Evolutionary conservation across 1,140 invertebrate species (phyloP).

Genomic region (Achroia grisella): DNA sequence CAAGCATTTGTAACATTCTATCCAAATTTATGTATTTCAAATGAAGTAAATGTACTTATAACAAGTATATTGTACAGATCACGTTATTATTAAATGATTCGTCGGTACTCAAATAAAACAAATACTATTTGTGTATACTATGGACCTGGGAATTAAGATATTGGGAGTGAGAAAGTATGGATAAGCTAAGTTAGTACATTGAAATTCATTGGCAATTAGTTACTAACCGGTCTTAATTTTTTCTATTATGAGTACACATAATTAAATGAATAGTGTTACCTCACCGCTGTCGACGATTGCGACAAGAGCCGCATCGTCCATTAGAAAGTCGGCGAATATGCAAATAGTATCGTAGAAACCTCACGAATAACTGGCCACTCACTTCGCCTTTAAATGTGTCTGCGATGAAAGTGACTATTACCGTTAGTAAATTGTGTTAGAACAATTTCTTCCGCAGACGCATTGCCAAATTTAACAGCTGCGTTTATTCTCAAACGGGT

Average conservation of each 20-base stretch:
- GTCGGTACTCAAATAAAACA: no score
- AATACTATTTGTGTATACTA: no score
- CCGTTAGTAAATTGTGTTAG: slow-evolving; percentile 63
- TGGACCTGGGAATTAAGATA: slow-evolving; percentile 24
- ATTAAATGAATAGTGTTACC: slow-evolving; percentile 67
- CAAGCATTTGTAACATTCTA: no score
- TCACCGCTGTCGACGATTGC: slow-evolving; percentile 60
- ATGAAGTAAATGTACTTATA: no score
- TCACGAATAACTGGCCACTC: slow-evolving; percentile 71
- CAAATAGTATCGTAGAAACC: slow-evolving; percentile 73
- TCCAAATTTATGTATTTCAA: no score
- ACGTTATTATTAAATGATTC: no score
- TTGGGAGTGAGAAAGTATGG: slow-evolving; percentile 23
- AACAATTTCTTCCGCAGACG: slow-evolving; percentile 34
- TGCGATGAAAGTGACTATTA: slow-evolving; percentile 69
- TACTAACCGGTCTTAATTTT: slow-evolving; percentile 43
- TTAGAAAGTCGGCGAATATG: slow-evolving; percentile 72
- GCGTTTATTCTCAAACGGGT: slow-evolving; percentile 8
- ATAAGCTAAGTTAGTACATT: slow-evolving; percentile 17
- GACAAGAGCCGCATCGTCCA: slow-evolving; percentile 68
- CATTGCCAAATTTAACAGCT: slow-evolving; percentile 35
- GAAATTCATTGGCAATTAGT: slow-evolving; percentile 31
- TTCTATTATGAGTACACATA: slow-evolving; percentile 39
- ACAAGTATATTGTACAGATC: no score
- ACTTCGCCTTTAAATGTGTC: slow-evolving; percentile 66